Percentiles rank a stretch among this genome's conserved stretches.
These are phyloP conservation scores for Elysia chlorotica DNA, from an alignment of 1,140 invertebrate genomes.

Conservation along the genomic window DNA sequence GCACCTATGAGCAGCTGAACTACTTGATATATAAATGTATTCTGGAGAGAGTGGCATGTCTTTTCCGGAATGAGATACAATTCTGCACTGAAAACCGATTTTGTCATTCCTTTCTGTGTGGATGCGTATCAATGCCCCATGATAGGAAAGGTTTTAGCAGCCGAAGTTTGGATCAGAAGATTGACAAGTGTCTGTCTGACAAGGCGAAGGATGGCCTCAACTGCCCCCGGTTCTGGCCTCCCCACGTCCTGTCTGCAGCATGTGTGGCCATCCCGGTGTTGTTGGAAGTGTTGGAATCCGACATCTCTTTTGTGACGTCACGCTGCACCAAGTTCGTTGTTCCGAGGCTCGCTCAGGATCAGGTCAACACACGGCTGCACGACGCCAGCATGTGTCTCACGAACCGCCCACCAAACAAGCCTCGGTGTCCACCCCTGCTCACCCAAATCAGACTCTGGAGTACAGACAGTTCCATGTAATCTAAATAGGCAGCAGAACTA, in stretches of 20 bases:
- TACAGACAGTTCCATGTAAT: neutral
- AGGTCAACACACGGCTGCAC: neutral
- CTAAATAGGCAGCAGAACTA: neutral
- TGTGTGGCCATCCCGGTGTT: neutral
- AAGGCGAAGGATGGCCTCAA: constrained; percentile 17
- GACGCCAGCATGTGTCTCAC: constrained; percentile 8
- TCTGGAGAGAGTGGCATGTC: constrained; percentile 9
- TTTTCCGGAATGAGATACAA: constrained; percentile 15
- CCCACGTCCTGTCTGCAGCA: constrained; percentile 16
- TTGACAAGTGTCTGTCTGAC: constrained; percentile 19
- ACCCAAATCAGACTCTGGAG: constrained; percentile 14
- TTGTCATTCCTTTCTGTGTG: constrained; percentile 16
- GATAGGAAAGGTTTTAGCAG: neutral
- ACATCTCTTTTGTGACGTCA: constrained; percentile 6
- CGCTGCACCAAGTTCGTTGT: constrained; percentile 1
- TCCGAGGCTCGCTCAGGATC: neutral
- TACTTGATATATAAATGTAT: constrained; percentile 8
- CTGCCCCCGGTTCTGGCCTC: constrained; percentile 11
- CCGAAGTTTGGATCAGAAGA: constrained; percentile 9
- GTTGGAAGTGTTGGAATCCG: neutral
- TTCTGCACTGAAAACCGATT: constrained; percentile 17
- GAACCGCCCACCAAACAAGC: constrained; percentile 8
- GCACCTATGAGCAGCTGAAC: neutral
- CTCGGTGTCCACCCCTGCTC: constrained; percentile 6
- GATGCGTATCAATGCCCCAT: neutral